A percentile compares a stretch with the other conserved stretches of the same genome.
phyloP scores from a whole-genome alignment of 2,797 vertebrate genomes.

The Argentina silus region DNA sequence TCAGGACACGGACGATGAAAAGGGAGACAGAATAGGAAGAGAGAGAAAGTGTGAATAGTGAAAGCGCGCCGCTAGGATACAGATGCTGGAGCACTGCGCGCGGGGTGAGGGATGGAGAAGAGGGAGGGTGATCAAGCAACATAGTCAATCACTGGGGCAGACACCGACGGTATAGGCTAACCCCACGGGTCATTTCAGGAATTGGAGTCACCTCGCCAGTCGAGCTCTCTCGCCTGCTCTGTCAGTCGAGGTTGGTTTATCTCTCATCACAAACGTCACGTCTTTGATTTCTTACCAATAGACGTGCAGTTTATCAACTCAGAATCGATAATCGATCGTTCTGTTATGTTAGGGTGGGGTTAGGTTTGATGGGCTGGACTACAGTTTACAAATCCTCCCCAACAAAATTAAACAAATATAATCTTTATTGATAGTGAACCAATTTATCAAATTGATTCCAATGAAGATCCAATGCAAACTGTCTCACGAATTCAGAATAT shows the following conservation, averaged over 20 bases:
- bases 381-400: background rate
- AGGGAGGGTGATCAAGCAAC: slow-evolving; percentile 48
- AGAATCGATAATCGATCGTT: slow-evolving; percentile 8
- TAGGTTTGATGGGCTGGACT: background rate
- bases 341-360: background rate
- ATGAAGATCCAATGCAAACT: background rate
- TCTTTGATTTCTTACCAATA: background rate
- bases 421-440: background rate
- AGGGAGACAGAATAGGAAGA: background rate
- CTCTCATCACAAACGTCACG: background rate
- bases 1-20: slow-evolving; percentile 14
- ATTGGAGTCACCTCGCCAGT: background rate
- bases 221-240: too few species aligned
- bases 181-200: background rate
- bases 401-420: too few species aligned
- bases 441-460: background rate
- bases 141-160: slow-evolving; percentile 22
- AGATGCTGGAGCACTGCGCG: slow-evolving; percentile 8
- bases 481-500: background rate
- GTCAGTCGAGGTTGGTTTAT: background rate
- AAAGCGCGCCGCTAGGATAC: background rate
- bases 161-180: background rate
- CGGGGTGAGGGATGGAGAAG: slow-evolving; percentile 25
- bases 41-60: slow-evolving; percentile 24
- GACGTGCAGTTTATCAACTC: slow-evolving; percentile 5